Percentiles rank a stretch among this genome's conserved stretches.
Conservation (phyloP, 53 echinoderm and acorn worm genomes). For the Actinopyga echinites region DNA sequence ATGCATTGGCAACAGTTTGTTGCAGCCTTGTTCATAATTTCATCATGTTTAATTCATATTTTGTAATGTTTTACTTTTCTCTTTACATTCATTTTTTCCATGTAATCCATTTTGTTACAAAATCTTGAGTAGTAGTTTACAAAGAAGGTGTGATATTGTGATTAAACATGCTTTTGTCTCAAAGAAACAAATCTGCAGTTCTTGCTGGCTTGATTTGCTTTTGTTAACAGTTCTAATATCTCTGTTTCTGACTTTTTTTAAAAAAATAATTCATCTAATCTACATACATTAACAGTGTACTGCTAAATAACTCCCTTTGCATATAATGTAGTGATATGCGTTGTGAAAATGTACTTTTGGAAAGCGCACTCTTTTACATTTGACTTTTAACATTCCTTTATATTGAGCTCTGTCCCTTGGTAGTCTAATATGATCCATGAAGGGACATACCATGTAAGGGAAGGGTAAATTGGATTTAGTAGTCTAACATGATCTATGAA, state of each 20-base stretch:
- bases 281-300: not conserved
- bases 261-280: not conserved
- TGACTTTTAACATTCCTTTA: too few relatives aligned
- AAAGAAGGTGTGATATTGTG: slow-evolving; percentile 19
- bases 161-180: slow-evolving; percentile 29
- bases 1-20: slow-evolving; percentile 28
- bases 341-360: too few relatives aligned
- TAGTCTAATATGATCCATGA: too few relatives aligned
- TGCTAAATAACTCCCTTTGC: not conserved
- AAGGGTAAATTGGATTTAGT: too few relatives aligned
- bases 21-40: slow-evolving; percentile 11
- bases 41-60: not conserved
- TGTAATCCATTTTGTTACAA: slow-evolving; percentile 19
- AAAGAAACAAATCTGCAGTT: slow-evolving; percentile 27
- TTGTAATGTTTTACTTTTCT: slow-evolving; percentile 4
- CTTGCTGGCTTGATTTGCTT: slow-evolving; percentile 28
- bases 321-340: too few relatives aligned
- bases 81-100: not conserved
- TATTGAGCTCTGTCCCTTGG: too few relatives aligned
- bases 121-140: slow-evolving; percentile 17
- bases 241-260: not conserved
- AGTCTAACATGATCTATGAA: too few relatives aligned
- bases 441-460: too few relatives aligned
- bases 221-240: slow-evolving; percentile 9
- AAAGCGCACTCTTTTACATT: too few relatives aligned